Conservation (phyloP, 2,888 invertebrate genomes). For the Lycia hirtaria region DNA sequence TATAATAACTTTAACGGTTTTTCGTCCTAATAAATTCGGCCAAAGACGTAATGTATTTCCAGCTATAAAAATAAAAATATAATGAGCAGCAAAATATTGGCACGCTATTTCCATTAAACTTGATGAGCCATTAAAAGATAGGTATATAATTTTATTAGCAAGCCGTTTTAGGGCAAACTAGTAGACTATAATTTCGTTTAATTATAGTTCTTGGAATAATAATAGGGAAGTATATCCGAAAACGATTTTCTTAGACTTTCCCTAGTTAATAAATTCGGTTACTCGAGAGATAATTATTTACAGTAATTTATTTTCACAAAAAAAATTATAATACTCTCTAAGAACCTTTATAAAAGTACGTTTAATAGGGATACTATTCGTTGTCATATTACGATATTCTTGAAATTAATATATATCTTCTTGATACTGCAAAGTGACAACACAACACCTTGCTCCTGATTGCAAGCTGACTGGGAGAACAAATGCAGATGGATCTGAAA, state of each 20-base stretch:
- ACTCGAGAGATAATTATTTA: no score
- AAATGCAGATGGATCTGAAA: no score
- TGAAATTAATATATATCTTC: no score
- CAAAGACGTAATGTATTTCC: slow-evolving; percentile 1
- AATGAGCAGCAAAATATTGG: slow-evolving; percentile 9
- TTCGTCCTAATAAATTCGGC: background rate
- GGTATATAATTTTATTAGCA: background rate
- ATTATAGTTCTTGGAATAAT: background rate
- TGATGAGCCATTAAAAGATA: slow-evolving; percentile 25
- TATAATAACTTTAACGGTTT: background rate
- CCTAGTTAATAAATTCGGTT: no score
- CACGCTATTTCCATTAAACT: slow-evolving; percentile 14
- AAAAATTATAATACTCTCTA: no score
- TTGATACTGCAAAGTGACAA: no score
- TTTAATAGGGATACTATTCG: no score
- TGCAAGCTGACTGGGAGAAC: no score
- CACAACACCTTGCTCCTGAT: no score
- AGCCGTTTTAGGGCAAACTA: background rate
- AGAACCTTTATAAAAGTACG: no score
- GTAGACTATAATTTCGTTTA: background rate
- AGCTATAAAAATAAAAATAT: slow-evolving; percentile 15
- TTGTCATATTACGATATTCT: no score
- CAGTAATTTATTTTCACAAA: no score
- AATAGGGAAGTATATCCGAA: background rate
- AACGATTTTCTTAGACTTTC: background rate